Conservation (phyloP, 1,140 invertebrate species). For the Euwallacea fornicatus region DNA sequence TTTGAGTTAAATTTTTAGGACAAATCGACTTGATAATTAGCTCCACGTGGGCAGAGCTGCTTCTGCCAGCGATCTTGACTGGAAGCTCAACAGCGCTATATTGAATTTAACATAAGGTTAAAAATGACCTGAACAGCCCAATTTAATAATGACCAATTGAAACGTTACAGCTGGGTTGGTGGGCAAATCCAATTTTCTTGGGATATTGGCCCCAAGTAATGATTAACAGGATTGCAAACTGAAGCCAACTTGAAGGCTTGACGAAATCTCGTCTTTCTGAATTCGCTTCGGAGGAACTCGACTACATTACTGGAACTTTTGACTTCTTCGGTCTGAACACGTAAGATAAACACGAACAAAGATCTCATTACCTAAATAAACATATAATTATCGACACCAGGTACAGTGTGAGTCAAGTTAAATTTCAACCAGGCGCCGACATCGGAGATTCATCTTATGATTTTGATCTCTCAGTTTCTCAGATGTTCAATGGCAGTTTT, state of each 20-base stretch:
- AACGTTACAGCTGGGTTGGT: slow-evolving; percentile 30
- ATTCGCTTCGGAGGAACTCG: slow-evolving; percentile 61
- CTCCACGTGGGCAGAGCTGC: slow-evolving; percentile 29
- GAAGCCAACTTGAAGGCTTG: slow-evolving; percentile 64
- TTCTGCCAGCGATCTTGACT: slow-evolving; percentile 47
- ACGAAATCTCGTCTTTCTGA: slow-evolving; percentile 55
- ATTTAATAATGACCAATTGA: not conserved
- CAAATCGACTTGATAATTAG: slow-evolving; percentile 36
- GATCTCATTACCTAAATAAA: not conserved
- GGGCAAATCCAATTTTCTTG: slow-evolving; percentile 63
- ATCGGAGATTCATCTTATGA: slow-evolving; percentile 5
- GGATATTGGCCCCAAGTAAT: slow-evolving; percentile 68
- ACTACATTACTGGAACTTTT: slow-evolving; percentile 55
- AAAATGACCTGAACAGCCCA: not conserved
- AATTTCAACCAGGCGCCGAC: not conserved
- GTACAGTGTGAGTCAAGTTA: not conserved
- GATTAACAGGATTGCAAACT: slow-evolving; percentile 58
- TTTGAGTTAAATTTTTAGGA: slow-evolving; percentile 29
- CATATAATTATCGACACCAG: no score
- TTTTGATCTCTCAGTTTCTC: not conserved
- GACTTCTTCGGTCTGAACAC: slow-evolving; percentile 46
- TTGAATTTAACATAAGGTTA: slow-evolving; percentile 51
- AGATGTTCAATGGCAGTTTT: not conserved
- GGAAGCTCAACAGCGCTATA: slow-evolving; percentile 55
- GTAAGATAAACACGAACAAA: slow-evolving; percentile 5